Evolutionary conservation across 1,140 invertebrate genomes (phyloP), one percentile per base, ranked within the genome.

Genomic region (Brachionus sp.): DNA sequence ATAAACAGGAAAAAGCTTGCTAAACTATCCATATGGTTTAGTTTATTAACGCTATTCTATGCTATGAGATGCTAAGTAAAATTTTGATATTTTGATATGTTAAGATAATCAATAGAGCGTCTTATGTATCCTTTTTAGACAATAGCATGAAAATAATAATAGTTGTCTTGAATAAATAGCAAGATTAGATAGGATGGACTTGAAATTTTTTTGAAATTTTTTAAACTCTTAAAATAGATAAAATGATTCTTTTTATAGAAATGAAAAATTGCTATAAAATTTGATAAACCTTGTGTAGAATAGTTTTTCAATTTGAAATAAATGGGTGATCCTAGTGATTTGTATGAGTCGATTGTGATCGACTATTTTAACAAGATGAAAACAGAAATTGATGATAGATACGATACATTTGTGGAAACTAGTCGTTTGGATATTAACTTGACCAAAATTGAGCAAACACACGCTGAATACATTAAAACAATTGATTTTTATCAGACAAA

Each of bases 381-480:
- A 70, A 39, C 37, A 39, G 66, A 70, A 13, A 70, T 70, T 39
- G 66, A 70, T 70, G 66, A 70, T 16, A 39, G n/a, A 23, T 70
- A 70, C 16, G 66, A 70, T 23, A 70, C 66, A 7, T 70, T 70
- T 16, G 9, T 6, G 29, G 66, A 70, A 39, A 70, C 33, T 39
- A 39, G 19, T 2, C 29, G 66, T 19, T 70, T 70, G 66, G 66
- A 70, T n/a, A 39, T 70, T 5, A 39, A 70, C 16, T 39, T 70
- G 35, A 39, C 33, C 2, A 16, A 19, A 19, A 19, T 70, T 19
- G 37, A 39, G 13, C 33, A 39, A 70, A 70, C 19, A 39, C 66
- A 19, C 19, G 9, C 33, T 39, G 5, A 70, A 7, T 70, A 70
- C 35, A n/a, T 70, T 16, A 5, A 70, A 7, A 70, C 19, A 70